Base-by-base conservation (phyloP, 2,888 invertebrate species). In the Andricus quercusramuli region DNA sequence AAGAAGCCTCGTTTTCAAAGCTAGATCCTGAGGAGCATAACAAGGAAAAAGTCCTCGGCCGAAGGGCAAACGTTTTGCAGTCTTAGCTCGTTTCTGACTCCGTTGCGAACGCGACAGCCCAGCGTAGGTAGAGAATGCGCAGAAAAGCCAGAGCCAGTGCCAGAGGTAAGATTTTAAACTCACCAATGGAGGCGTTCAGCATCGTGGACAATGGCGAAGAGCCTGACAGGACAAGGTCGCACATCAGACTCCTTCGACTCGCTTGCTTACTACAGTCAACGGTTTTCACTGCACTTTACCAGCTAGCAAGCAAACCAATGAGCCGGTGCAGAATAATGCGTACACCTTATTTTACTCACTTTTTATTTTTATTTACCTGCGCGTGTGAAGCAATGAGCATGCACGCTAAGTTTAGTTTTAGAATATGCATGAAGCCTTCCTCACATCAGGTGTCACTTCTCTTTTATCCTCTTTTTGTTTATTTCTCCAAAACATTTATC, bases 201-300 rank as follows among this genome's bases (percentile, higher is more conserved):
- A 85, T 86, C 84, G 87, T 87, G 88, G 88, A 90, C 89, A 90
- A 90, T 89, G 89, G 88, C 90, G 89, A 90, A 88, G 88, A 87
- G 87, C 84, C 85, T 85, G 89, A 89, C 90, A 88, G 89, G 86
- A 90, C 90, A 90, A 90, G 89, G 90, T 89, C 89, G 89, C 88
- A 85, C 81, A 82, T 83, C 84, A 83, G 82, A 79, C 79, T 79
- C 77, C 79, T 78, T 82, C 84, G 82, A 79, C 83, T 81, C 83
- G 65, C 44, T 67, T 66, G 70, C 77, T 79, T 77, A 76, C 76
- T 66, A 81, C 77, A 74, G 70, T 78, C 82, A 80, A 80, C 78
- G 82, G 82, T 84, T 85, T 84, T 84, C 83, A 79, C 85, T 80
- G 83, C 80, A 82, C 77, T 68, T 80, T 80, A 67, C 79, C 79